Percentiles rank a stretch among this genome's conserved stretches.
Conservation (phyloP, 1,140 invertebrate genomes). For the Coptotermes formosanus region DNA sequence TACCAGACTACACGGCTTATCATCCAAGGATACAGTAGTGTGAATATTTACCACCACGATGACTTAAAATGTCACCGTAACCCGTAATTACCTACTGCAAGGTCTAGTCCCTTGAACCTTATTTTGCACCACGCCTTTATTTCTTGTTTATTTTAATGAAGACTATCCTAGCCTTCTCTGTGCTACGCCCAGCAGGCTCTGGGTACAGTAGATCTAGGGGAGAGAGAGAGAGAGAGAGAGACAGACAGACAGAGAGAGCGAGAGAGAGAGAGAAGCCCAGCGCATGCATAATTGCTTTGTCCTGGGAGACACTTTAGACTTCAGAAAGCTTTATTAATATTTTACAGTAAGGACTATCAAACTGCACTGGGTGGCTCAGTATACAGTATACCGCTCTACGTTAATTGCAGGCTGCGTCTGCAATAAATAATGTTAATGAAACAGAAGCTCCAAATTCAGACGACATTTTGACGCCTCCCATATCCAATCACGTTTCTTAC, state of each 20-base stretch:
- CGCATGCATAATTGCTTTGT: constrained; percentile 35
- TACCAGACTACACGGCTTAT: too few species aligned
- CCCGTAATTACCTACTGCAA: too few species aligned
- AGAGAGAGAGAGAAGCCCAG: neutral
- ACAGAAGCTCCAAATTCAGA: too few species aligned
- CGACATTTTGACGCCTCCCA: too few species aligned
- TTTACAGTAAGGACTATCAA: constrained; percentile 22
- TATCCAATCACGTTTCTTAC: too few species aligned
- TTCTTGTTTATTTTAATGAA: neutral
- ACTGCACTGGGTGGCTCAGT: neutral
- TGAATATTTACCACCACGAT: too few species aligned
- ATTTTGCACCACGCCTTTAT: too few species aligned
- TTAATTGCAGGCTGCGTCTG: neutral
- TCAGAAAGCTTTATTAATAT: constrained; percentile 34
- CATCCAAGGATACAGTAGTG: too few species aligned
- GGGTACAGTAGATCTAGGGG: neutral
- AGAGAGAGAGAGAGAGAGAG: neutral
- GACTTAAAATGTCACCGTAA: too few species aligned
- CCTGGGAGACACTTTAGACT: constrained; percentile 35
- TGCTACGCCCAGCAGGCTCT: neutral
- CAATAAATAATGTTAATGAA: too few species aligned
- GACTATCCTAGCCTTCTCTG: neutral
- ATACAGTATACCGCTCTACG: neutral
- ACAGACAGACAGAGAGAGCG: too few species aligned
- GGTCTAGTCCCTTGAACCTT: too few species aligned